Evolutionary conservation across 2,888 invertebrate species (phyloP).

Genomic region (Noctua pronuba): DNA sequence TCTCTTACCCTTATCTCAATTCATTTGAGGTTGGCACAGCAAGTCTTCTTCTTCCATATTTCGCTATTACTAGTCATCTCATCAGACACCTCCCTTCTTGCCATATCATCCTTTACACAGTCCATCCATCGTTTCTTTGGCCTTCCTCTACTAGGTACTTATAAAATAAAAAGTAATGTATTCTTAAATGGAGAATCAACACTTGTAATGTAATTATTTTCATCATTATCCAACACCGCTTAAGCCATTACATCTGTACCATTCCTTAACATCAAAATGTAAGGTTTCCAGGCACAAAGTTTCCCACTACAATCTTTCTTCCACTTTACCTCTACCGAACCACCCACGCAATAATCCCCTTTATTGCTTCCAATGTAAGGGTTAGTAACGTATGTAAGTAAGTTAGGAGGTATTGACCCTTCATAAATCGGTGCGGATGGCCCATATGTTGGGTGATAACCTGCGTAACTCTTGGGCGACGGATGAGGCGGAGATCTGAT

Average conservation of each 20-base stretch:
- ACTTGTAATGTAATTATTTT: background rate
- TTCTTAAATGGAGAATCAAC: background rate
- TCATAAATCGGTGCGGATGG: slow-evolving; percentile 79
- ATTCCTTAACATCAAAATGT: slow-evolving; percentile 50
- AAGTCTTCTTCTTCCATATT: too few relatives aligned
- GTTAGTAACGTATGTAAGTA: slow-evolving; percentile 43
- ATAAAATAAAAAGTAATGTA: background rate
- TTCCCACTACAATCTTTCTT: slow-evolving; percentile 66
- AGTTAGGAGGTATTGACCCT: slow-evolving; percentile 69
- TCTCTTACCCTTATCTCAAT: too few relatives aligned
- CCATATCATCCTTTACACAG: too few relatives aligned
- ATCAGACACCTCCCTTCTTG: too few relatives aligned
- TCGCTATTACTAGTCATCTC: too few relatives aligned
- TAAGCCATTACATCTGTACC: background rate
- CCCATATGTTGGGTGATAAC: slow-evolving; percentile 81
- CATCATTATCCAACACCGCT: background rate
- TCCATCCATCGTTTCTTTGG: too few relatives aligned
- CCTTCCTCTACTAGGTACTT: background rate
- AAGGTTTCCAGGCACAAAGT: slow-evolving; percentile 66
- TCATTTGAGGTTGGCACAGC: too few relatives aligned
- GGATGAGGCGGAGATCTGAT: slow-evolving; percentile 71
- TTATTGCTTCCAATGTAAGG: slow-evolving; percentile 39
- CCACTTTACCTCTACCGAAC: background rate
- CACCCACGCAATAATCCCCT: slow-evolving; percentile 27
- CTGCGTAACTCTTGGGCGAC: slow-evolving; percentile 77